A percentile compares a stretch with the other conserved stretches of the same genome.
These are phyloP conservation scores for Psittacula echo DNA, from an alignment of 2,797 vertebrate species.

Conservation along the genomic window DNA sequence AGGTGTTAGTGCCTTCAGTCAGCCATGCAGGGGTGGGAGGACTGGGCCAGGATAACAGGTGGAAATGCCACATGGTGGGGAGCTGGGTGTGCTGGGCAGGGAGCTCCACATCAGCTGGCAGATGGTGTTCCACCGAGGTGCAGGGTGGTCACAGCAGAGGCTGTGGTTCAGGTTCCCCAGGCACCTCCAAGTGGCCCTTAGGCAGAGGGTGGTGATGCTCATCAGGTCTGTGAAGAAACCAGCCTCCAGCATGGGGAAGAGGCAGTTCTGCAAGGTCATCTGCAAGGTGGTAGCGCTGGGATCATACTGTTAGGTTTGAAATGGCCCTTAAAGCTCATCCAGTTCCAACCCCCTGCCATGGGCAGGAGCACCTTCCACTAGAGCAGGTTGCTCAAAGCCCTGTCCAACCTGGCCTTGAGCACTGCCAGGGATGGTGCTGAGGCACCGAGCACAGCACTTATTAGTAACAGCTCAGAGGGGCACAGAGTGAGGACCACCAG, in stretches of 20 bases:
- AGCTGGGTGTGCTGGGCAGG: not conserved
- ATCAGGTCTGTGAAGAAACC: not conserved
- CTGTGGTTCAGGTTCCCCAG: not conserved
- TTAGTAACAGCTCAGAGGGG: not conserved
- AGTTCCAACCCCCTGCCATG: not conserved
- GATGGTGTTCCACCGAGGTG: not conserved
- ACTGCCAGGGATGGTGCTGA: not conserved
- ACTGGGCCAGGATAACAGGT: not conserved
- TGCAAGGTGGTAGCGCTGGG: not conserved
- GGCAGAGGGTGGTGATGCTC: not conserved
- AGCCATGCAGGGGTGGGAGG: not conserved
- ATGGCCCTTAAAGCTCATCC: not conserved
- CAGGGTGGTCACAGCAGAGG: not conserved
- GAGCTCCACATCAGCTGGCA: not conserved
- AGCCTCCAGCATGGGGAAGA: not conserved
- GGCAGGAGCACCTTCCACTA: not conserved
- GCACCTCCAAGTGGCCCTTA: not conserved
- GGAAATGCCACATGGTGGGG: not conserved
- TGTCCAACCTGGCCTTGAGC: not conserved
- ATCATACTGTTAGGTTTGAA: not conserved
- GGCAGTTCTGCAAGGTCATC: not conserved
- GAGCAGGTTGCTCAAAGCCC: not conserved
- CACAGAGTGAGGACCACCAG: not conserved
- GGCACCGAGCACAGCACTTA: not conserved
- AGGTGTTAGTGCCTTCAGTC: not conserved